Base-by-base conservation (phyloP, 2,113 vertebrate genomes). In the Nesospiza acunhae region DNA sequence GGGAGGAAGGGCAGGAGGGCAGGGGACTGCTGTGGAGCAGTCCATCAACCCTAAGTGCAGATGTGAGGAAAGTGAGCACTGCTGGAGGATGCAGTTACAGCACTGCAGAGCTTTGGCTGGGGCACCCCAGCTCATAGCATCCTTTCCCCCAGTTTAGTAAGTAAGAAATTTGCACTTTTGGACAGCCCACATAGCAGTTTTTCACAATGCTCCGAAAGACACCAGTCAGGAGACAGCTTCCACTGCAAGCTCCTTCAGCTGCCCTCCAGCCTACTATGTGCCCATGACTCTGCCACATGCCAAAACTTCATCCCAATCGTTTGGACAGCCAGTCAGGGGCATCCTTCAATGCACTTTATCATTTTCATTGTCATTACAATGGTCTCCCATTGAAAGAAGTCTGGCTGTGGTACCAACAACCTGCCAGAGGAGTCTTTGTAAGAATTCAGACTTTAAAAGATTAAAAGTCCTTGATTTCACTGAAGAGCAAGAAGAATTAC, bases 401-500 rank as follows among this genome's bases (percentile, higher is more conserved):
- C 52, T 70, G 50, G 8, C 79, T 80, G 55, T 33, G 62, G 58
- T 10, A 3, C 27, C 86, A 94, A 74, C 35, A 70, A 74, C 24
- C 55, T 80, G 70, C 21, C 74, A 90, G 53, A 58, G n/a, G 13
- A 72, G 21, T 23, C 59, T 95, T 35, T 70, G 23, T 81, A 91
- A 83, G 59, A 91, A 58, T 30, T 88, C 35, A 31, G 0, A 3
- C 49, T 79, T 67, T 26, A 39, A 87, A 89, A 79, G 23, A 91
- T 62, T 44, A 76, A 89, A 95, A 95, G 47, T 35, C 23, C 18
- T 41, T 80, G 41, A 44, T 91, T 88, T 77, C 52, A 79, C 13
- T 50, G 41, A 90, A 77, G n/a, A 90, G 53, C 7, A 13, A 90
- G 60, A 84, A 82, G 23, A 84, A 89, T 49, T 79, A 79, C 58